These are phyloP conservation scores for Rhinatrema bivittatum DNA, from an alignment of 2,797 vertebrate species.

Conservation along the genomic window DNA sequence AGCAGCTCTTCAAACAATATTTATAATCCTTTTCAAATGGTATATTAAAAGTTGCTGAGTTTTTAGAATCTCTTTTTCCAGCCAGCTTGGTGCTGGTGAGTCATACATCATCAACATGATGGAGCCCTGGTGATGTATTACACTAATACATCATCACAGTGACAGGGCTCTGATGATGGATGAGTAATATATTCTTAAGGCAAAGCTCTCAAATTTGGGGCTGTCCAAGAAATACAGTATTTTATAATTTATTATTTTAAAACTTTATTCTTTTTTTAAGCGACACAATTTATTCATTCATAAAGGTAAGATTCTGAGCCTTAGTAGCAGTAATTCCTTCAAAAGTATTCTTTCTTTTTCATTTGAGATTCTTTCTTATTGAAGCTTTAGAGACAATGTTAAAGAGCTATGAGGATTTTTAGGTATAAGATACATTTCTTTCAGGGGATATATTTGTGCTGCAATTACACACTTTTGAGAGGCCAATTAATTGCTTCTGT, in stretches of 20 bases:
- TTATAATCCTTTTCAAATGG: slow-evolving; percentile 20
- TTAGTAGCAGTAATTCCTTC: too few species aligned
- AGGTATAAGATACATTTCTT: too few species aligned
- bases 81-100: slow-evolving; percentile 13
- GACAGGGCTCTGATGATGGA: slow-evolving; percentile 38
- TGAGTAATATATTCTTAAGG: slow-evolving; percentile 45
- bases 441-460: too few species aligned
- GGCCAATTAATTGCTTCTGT: too few species aligned
- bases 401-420: too few species aligned
- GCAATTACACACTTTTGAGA: too few species aligned
- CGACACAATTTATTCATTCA: slow-evolving; percentile 12
- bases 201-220: slow-evolving; percentile 36
- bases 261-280: slow-evolving; percentile 12
- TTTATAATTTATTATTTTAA: slow-evolving; percentile 24
- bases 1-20: slow-evolving; percentile 15
- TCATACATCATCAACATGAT: slow-evolving; percentile 37
- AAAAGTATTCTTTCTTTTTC: too few species aligned
- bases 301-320: slow-evolving; percentile 16
- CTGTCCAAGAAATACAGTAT: slow-evolving; percentile 32
- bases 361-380: too few species aligned
- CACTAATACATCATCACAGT: slow-evolving; percentile 43
- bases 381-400: too few species aligned
- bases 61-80: slow-evolving; percentile 26
- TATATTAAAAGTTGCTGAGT: slow-evolving; percentile 29
- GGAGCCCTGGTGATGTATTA: slow-evolving; percentile 48